Conservation (phyloP, 2,888 invertebrate species). For the Phortica magna region DNA sequence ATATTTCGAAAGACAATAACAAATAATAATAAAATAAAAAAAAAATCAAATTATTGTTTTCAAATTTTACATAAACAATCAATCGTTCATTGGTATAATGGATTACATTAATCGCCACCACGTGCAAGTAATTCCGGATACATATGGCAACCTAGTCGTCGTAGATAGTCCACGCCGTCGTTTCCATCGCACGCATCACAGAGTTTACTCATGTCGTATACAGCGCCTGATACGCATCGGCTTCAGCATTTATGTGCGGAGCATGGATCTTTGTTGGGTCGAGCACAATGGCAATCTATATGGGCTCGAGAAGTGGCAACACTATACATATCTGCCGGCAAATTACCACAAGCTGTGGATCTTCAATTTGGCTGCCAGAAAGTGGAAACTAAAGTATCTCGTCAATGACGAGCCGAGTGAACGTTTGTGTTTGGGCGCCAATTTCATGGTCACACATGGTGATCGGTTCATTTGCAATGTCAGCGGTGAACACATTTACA, state of each 20-base stretch:
- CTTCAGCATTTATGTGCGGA: neutral
- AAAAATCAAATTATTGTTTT: no score
- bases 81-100: no score
- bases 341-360: neutral
- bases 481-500: neutral
- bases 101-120: no score
- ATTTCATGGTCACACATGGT: neutral
- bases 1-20: no score
- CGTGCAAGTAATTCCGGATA: no score
- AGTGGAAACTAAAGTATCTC: constrained; percentile 1
- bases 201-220: neutral
- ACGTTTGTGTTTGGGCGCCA: neutral
- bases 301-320: neutral
- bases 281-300: constrained; percentile 8
- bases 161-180: no score
- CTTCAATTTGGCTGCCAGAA: neutral
- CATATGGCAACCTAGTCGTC: no score
- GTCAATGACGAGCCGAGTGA: neutral
- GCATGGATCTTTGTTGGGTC: neutral
- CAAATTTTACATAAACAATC: no score
- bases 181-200: no score
- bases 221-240: neutral
- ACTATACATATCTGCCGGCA: neutral
- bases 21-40: no score
- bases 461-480: neutral